These are phyloP conservation scores for Muschampia plurimacula DNA, from an alignment of 2,888 invertebrate species.

Conservation along the genomic window DNA sequence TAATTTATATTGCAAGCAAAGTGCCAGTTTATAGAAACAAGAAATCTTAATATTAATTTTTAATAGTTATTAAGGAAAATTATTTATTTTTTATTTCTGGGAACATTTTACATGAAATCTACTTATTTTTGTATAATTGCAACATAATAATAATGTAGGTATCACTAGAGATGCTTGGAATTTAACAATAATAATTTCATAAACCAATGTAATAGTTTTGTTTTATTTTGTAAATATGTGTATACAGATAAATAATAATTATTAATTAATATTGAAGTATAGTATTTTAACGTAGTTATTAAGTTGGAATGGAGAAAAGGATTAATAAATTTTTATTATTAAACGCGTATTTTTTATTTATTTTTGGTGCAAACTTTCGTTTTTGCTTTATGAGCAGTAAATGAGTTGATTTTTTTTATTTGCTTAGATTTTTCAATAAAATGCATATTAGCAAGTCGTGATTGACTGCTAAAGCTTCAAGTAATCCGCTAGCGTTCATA, in stretches of 20 bases:
- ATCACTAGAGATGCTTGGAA: constrained; percentile 37
- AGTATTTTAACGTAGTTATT: constrained; percentile 57
- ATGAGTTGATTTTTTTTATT: too few relatives aligned
- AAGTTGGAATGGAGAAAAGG: constrained; percentile 59
- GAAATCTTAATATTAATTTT: constrained; percentile 43
- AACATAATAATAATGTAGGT: constrained; percentile 42
- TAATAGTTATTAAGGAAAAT: constrained; percentile 53
- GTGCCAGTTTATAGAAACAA: constrained; percentile 63
- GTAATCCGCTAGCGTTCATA: too few relatives aligned
- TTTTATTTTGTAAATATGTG: constrained; percentile 81
- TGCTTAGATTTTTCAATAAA: too few relatives aligned
- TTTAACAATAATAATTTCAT: constrained; percentile 42
- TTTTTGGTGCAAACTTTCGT: constrained; percentile 38
- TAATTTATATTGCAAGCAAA: constrained; percentile 34
- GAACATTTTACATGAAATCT: constrained; percentile 46
- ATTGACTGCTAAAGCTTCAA: too few relatives aligned
- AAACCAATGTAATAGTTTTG: constrained; percentile 63
- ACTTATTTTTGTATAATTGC: constrained; percentile 45
- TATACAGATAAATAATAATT: constrained; percentile 65
- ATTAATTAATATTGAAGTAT: constrained; percentile 60
- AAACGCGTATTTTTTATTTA: constrained; percentile 40
- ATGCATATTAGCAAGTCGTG: too few relatives aligned
- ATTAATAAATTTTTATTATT: constrained; percentile 64
- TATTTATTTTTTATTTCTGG: constrained; percentile 62
- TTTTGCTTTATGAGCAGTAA: too few relatives aligned